Percentiles rank a stretch among this genome's conserved stretches.
Conservation (phyloP, 2,888 invertebrate species). For the Parnassius smintheus region DNA sequence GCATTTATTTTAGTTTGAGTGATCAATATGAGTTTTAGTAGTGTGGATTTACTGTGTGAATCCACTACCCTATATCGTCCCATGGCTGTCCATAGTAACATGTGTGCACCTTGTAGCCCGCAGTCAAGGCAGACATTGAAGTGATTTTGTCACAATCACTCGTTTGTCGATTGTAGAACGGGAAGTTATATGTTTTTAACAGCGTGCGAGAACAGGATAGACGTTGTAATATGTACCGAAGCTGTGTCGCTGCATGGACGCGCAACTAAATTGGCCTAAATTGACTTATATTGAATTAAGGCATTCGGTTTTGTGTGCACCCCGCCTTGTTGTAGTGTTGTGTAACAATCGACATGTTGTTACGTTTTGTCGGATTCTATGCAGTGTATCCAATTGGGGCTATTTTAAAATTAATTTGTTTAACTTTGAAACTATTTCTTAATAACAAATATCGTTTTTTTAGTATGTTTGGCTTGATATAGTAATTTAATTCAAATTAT, state of each 20-base stretch:
- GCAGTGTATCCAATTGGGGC: background rate
- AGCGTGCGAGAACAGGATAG: conserved; percentile 29
- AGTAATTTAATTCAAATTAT: too few relatives aligned
- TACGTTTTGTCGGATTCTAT: conserved; percentile 13
- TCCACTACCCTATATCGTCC: too few relatives aligned
- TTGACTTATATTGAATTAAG: conserved; percentile 77
- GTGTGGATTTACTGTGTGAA: too few relatives aligned
- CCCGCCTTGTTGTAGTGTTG: conserved; percentile 55
- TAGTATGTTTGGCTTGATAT: too few relatives aligned
- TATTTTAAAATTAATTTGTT: too few relatives aligned
- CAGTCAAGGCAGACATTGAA: conserved; percentile 4
- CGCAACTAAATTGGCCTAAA: conserved; percentile 76
- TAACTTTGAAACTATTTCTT: too few relatives aligned
- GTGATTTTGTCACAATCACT: conserved; percentile 3
- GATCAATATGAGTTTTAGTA: too few relatives aligned
- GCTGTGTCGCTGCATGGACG: conserved; percentile 59
- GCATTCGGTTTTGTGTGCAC: conserved; percentile 71
- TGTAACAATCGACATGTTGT: conserved; percentile 46
- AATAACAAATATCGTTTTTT: too few relatives aligned
- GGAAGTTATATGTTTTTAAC: conserved; percentile 21
- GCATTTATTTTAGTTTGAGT: too few relatives aligned
- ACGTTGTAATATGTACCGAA: conserved; percentile 27
- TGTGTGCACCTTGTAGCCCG: conserved; percentile 4
- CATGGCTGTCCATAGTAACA: background rate
- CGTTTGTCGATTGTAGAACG: conserved; percentile 11